These are phyloP conservation scores for Chironex yamaguchii DNA, from an alignment of 30 jellyfish, hydroid and myxozoan genomes.

Conservation along the genomic window DNA sequence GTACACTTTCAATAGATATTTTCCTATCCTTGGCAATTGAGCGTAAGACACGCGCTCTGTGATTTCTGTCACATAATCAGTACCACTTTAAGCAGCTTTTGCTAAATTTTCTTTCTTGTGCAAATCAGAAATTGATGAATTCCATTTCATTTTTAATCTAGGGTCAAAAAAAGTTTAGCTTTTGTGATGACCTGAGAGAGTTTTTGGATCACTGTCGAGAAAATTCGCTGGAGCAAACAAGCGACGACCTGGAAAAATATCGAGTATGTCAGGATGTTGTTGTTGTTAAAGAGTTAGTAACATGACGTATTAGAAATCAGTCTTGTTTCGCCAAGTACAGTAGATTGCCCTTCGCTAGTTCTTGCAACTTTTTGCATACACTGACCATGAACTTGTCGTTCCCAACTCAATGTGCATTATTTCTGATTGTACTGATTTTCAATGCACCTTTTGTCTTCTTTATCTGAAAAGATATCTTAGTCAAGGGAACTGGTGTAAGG, in stretches of 20 bases:
- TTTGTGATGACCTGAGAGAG: conserved; percentile 64
- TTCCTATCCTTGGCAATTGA: too few relatives aligned
- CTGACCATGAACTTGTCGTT: background rate
- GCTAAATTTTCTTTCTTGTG: background rate
- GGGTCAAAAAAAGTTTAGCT: conserved; percentile 59
- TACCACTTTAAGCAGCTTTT: background rate
- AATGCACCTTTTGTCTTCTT: background rate
- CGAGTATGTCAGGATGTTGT: conserved; percentile 31
- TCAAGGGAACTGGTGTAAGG: too few relatives aligned
- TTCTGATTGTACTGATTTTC: background rate
- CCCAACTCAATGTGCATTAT: background rate
- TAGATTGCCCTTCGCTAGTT: too few relatives aligned
- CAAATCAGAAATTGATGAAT: too few relatives aligned
- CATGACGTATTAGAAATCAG: too few relatives aligned
- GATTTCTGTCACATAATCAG: background rate
- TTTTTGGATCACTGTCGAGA: conserved; percentile 74
- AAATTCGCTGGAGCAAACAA: conserved; percentile 44
- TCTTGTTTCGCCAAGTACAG: too few relatives aligned
- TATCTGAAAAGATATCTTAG: too few relatives aligned
- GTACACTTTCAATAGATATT: too few relatives aligned
- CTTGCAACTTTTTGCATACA: background rate
- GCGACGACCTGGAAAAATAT: conserved; percentile 61
- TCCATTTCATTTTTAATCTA: background rate
- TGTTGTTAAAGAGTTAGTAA: too few relatives aligned
- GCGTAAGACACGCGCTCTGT: too few relatives aligned